These are phyloP conservation scores for Dermatophagoides farinae DNA, from an alignment of 1,140 invertebrate genomes.

Conservation along the genomic window DNA sequence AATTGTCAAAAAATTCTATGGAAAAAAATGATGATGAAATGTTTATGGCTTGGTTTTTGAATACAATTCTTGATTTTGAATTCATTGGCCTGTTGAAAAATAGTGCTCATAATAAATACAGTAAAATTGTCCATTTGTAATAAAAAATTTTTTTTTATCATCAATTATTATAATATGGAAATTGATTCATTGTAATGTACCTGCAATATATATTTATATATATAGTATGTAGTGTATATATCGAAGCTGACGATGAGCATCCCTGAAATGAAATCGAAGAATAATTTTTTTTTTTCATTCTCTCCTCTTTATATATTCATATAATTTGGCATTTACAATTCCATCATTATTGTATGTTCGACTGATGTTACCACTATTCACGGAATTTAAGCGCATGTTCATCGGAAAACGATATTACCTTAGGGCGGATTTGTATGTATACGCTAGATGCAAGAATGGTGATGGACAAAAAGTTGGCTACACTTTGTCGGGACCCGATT, in stretches of 20 bases:
- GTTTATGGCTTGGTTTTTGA: conserved; percentile 2
- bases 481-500: no score
- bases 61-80: conserved; percentile 7
- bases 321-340: no score
- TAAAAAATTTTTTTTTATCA: not conserved
- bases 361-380: no score
- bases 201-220: not conserved
- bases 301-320: no score
- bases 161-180: not conserved
- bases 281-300: no score
- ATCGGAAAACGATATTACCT: no score
- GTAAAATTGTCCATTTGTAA: conserved; percentile 1
- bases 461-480: no score
- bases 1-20: not conserved
- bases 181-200: not conserved
- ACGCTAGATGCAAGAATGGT: no score
- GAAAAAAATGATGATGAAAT: not conserved
- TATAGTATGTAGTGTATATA: not conserved
- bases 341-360: no score
- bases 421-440: no score
- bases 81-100: conserved; percentile 6
- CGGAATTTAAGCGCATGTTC: no score
- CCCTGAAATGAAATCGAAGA: no score
- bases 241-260: not conserved
- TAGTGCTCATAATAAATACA: not conserved